Evolutionary conservation across 2,888 invertebrate species (phyloP), one percentile per base, ranked within the genome.

Genomic region (Drosophila vallismaia): DNA sequence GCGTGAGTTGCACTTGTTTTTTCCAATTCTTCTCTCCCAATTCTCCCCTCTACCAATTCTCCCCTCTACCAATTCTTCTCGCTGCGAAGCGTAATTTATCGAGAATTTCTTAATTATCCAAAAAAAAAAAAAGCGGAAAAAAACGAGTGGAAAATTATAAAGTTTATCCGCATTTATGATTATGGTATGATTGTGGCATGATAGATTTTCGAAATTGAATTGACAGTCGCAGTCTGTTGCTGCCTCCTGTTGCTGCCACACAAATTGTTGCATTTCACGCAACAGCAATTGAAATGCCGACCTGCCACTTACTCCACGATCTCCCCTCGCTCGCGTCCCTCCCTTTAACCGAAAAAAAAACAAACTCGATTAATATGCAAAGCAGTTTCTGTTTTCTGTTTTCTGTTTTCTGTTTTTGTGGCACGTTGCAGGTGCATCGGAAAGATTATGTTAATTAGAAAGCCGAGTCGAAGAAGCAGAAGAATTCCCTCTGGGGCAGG

Each of bases 211-310:
- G 45, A 66, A 71, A 67, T 67, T 63, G 69, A 59, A 78, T 76
- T 76, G 76, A 81, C 76, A 78, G 81, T 57, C 26, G 62, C 3
- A 6, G 40, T 6, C 28, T 28, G 28, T 28, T 28, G 78, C 86
- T 63, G 63, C 33, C 50, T 38, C 45, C 29, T 50, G 33, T 10
- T 40, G 40, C 63, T 83, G 76, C 71, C 76, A 54, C 76, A 82
- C 76, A 82, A 82, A 86, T 82, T 86, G 82, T 78, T 74, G 86
- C 83, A 78, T 83, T 82, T 82, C 83, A 82, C 83, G 86, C 86
- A 84, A 85, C 59, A 50, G 67, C 83, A 86, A 83, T 82, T 76
- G 83, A 85, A 85, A 82, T 81, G 74, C 85, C 77, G 67, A 58
- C 56, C 62, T 36, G 44, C 31, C 45, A 50, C 26, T 3, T 10